Evolutionary conservation across 64 coral and sea anemone species (phyloP), one percentile per base, ranked within the genome.

Genomic region (Montipora cactus): DNA sequence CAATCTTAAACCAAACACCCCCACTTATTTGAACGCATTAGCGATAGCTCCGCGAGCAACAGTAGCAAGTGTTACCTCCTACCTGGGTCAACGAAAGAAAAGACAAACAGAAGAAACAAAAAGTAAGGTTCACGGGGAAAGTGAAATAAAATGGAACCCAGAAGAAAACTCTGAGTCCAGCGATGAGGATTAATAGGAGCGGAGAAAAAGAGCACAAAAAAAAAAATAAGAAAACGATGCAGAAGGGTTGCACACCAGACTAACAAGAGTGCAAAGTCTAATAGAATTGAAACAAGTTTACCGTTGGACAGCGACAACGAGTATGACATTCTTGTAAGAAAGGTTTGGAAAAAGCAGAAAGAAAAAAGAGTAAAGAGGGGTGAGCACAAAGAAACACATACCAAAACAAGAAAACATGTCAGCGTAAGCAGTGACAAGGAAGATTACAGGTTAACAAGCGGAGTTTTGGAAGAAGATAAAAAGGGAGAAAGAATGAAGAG

Each of bases 1-100:
- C 66, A 81, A 81, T 21, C 44, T 84, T 18, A 84, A 92, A 72
- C 69, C 90, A 83, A 83, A 92, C 47, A 74, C 90, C 23, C 76
- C 45, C 19, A 67, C 59, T 64, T 92, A 92, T 76, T 48, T 83
- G n/a, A 49, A 48, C 16, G 66, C 66, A 44, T 83, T 84, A 83
- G 51, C 20, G 37, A 37, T 83, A 12, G 90, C 90, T 53, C 78
- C 90, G 28, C 21, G 48, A 28, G 50, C 73, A 28, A 5, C 73
- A 23, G 2, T 75, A 3, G 20, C 73, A 75, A 75, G 22, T 28
- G 73, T 75, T 13, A 44, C 20, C 23, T 28, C 9, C 73, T 75
- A 23, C 73, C 73, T 75, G 20, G 22, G 59, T 64, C 10, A 8
- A 64, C 59, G 22, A 44, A 75, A 71, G 68, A 23, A 71, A 71